These are phyloP conservation scores for Saturnia japonica DNA, from an alignment of 2,888 invertebrate species.

Conservation along the genomic window DNA sequence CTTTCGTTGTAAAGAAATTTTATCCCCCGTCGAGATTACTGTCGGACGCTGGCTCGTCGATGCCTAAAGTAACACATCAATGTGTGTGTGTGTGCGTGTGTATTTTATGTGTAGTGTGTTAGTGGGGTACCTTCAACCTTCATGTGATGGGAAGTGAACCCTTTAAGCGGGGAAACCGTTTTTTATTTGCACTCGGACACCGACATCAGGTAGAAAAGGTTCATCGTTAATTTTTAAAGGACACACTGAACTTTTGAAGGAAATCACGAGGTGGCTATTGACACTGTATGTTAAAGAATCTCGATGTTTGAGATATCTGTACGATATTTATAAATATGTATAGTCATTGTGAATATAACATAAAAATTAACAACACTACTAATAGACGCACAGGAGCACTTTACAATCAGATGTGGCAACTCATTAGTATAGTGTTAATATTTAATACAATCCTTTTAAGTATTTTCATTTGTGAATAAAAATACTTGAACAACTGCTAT, in stretches of 20 bases:
- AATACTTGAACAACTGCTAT: background rate
- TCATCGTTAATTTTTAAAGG: slow-evolving; percentile 81
- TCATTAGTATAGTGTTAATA: slow-evolving; percentile 9
- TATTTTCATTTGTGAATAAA: slow-evolving; percentile 6
- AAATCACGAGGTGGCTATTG: slow-evolving; percentile 54
- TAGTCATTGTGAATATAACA: background rate
- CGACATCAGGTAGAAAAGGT: slow-evolving; percentile 82
- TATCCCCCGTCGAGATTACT: slow-evolving; percentile 76
- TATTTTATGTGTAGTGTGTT: slow-evolving; percentile 45
- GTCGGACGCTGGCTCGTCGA: slow-evolving; percentile 67
- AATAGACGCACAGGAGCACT: background rate
- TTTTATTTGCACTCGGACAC: slow-evolving; percentile 82
- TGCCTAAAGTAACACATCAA: slow-evolving; percentile 52
- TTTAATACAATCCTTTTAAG: background rate
- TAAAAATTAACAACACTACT: background rate
- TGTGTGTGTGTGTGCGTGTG: slow-evolving; percentile 38
- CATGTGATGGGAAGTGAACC: slow-evolving; percentile 83
- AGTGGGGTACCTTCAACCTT: slow-evolving; percentile 63
- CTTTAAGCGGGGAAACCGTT: slow-evolving; percentile 80
- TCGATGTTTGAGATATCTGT: slow-evolving; percentile 4
- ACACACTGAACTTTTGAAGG: slow-evolving; percentile 68
- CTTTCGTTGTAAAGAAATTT: slow-evolving; percentile 68
- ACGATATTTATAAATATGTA: slow-evolving; percentile 6
- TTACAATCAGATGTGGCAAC: background rate
- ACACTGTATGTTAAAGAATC: slow-evolving; percentile 21